Percentiles rank a stretch among this genome's conserved stretches.
Conservation (phyloP, 1,140 invertebrate species). For the Teleogryllus occipitalis region DNA sequence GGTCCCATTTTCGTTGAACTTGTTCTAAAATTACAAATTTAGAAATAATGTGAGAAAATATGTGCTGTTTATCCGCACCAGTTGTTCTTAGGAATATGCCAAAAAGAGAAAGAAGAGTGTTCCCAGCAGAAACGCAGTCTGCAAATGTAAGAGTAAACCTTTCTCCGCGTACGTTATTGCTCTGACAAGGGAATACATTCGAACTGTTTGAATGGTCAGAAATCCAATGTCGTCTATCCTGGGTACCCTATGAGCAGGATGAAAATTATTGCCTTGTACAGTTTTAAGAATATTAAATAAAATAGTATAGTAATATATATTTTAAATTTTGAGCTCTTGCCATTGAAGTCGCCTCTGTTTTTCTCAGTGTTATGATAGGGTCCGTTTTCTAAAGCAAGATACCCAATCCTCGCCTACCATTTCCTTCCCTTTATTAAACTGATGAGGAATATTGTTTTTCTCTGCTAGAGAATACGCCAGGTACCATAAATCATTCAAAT, state of each 20-base stretch:
- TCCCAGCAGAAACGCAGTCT: conserved; percentile 30
- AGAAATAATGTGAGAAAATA: too few relatives aligned
- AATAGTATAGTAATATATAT: conserved; percentile 27
- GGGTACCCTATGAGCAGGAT: conserved; percentile 28
- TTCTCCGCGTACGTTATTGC: conserved; percentile 29
- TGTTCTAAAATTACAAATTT: too few relatives aligned
- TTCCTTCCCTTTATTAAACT: conserved; percentile 6
- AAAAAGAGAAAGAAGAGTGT: conserved; percentile 28
- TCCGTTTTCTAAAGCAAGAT: conserved; percentile 35
- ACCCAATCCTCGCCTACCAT: conserved; percentile 35
- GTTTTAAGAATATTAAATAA: conserved; percentile 29
- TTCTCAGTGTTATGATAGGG: conserved; percentile 32
- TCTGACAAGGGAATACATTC: conserved; percentile 31
- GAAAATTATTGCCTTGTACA: conserved; percentile 25
- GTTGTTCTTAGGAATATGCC: conserved; percentile 32
- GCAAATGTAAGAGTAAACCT: conserved; percentile 24
- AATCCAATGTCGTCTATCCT: conserved; percentile 36
- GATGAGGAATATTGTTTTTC: too few relatives aligned
- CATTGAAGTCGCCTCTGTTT: conserved; percentile 36
- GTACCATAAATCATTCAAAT: too few relatives aligned
- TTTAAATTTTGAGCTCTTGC: conserved; percentile 37
- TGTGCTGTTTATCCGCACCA: too few relatives aligned
- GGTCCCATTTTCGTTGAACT: too few relatives aligned
- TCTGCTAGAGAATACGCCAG: too few relatives aligned
- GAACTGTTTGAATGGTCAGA: conserved; percentile 31